Percentiles rank a stretch among this genome's conserved stretches.
phyloP scores from a whole-genome alignment of 2,113 vertebrate genomes.

The Hydrolagus affinis region DNA sequence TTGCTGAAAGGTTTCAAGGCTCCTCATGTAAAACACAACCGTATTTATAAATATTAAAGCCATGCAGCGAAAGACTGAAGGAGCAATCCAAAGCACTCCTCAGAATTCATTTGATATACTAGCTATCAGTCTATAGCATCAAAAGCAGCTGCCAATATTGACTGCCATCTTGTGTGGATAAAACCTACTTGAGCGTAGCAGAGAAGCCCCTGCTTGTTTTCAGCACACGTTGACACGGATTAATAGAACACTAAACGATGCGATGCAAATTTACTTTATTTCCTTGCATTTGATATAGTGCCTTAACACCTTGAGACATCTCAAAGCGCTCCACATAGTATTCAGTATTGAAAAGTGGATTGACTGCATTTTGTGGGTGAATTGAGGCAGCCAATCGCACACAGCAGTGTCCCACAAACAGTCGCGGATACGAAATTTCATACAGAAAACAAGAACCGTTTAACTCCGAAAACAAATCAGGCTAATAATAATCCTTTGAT shows the following conservation, averaged over 20 bases:
- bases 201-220: not conserved
- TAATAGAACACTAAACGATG: not conserved
- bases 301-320: too few species aligned
- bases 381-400: too few species aligned
- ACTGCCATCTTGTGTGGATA: not conserved
- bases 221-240: not conserved
- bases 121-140: not conserved
- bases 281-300: too few species aligned
- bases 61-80: not conserved
- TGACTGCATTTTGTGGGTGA: too few species aligned
- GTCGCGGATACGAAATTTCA: too few species aligned
- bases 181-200: not conserved
- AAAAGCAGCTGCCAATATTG: not conserved
- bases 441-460: too few species aligned
- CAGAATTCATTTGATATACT: not conserved
- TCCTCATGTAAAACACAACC: not conserved
- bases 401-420: too few species aligned
- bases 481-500: too few species aligned
- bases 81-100: not conserved
- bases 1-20: not conserved
- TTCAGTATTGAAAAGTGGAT: too few species aligned
- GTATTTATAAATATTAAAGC: not conserved
- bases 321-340: too few species aligned
- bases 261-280: not conserved
- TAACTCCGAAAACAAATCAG: too few species aligned